These are phyloP conservation scores for Circaetus gallicus DNA, from an alignment of 2,113 vertebrate genomes.

Conservation along the genomic window DNA sequence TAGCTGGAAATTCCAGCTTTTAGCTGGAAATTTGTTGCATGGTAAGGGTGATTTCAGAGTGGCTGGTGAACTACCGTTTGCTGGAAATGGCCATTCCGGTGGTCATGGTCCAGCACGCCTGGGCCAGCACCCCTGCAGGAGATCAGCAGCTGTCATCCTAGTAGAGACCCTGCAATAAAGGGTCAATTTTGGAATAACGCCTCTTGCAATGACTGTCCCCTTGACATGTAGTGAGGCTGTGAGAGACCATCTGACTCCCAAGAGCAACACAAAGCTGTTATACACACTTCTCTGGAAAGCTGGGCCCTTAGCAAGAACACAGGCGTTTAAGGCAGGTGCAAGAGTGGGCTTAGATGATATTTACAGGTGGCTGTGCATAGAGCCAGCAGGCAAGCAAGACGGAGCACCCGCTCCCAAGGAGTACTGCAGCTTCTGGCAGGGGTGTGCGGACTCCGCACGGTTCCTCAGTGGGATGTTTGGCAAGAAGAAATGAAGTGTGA, in stretches of 20 bases:
- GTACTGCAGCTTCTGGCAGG: not conserved
- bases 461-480: not conserved
- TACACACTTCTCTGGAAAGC: not conserved
- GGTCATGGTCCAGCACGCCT: not conserved
- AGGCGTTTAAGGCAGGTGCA: not conserved
- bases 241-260: not conserved
- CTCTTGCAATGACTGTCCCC: not conserved
- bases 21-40: not conserved
- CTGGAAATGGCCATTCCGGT: not conserved
- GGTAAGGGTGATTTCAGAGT: not conserved
- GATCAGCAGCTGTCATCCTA: not conserved
- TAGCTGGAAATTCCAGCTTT: not conserved
- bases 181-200: not conserved
- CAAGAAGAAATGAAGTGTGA: not conserved
- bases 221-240: accelerated
- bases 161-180: not conserved
- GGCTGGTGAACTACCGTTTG: not conserved
- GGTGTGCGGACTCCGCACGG: accelerated
- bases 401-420: not conserved
- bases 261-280: not conserved
- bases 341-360: not conserved
- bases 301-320: not conserved
- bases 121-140: not conserved
- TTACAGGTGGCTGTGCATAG: not conserved
- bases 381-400: not conserved